These are phyloP conservation scores for Ephialtes manifestator DNA, from an alignment of 2,888 invertebrate species.

Conservation along the genomic window DNA sequence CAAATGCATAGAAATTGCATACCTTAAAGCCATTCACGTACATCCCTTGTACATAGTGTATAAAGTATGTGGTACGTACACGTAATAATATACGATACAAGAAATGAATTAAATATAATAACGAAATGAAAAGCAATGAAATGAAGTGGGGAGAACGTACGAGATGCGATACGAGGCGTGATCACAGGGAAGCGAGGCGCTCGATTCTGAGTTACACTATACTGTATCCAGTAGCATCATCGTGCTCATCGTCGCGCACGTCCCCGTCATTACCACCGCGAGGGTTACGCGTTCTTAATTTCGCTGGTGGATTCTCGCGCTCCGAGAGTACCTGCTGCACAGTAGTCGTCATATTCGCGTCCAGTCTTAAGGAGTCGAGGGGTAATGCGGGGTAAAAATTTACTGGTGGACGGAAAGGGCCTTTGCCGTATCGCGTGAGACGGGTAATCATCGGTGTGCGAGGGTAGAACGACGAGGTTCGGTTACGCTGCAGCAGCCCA, in stretches of 20 bases:
- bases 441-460: conserved; percentile 71
- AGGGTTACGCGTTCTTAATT: conserved; percentile 68
- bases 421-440: conserved; percentile 64
- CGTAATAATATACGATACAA: conserved; percentile 60
- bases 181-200: conserved; percentile 63
- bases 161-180: conserved; percentile 66
- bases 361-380: conserved; percentile 9
- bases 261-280: conserved; percentile 68
- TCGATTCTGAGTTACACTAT: conserved; percentile 26
- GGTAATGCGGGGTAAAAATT: conserved; percentile 34
- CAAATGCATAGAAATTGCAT: neutral
- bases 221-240: conserved; percentile 62
- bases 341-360: conserved; percentile 63
- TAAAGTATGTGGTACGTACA: neutral
- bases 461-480: conserved; percentile 59
- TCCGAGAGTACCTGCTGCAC: conserved; percentile 35
- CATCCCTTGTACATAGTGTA: neutral
- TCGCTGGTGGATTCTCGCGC: conserved; percentile 45
- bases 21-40: neutral
- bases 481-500: conserved; percentile 48
- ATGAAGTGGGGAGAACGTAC: conserved; percentile 24
- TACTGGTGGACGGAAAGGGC: conserved; percentile 51
- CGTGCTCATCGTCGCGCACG: conserved; percentile 67
- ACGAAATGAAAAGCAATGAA: conserved; percentile 65
- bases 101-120: conserved; percentile 69